Base-by-base conservation (phyloP, 2,113 vertebrate genomes). In the Hydropotes inermis region DNA sequence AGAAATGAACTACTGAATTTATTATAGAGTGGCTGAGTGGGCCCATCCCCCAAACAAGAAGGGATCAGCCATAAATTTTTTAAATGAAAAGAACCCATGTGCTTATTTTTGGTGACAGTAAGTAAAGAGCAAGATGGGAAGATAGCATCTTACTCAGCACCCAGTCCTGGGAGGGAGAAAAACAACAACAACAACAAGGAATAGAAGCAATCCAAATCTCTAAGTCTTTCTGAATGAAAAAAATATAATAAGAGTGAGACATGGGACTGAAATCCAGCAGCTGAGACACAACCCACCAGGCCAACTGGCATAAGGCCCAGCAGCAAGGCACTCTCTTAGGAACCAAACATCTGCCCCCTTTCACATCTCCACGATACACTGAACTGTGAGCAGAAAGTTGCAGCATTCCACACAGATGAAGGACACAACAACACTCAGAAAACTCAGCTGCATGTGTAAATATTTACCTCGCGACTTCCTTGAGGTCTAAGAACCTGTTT, bases 391-490 rank as follows among this genome's bases (percentile, higher is more conserved):
- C 91, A 52, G 90, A 88, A 47, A 21, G 47, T 79, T 27, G 39
- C 67, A 89, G 61, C 79, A 74, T 76, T 64, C 50, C 27, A 6
- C 50, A 92, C 86, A 86, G 60, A 94, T 87, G 60, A 94, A 67
- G 76, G 54, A 54, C 76, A 61, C 27, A 70, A 19, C 39, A 55
- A 54, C 64, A 87, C 60, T 95, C 78, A 83, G 54, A 93, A 92
- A 98, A 84, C 10, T 54, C 94, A 86, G 45, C 14, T 57, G 45
- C 30, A 67, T 9, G 16, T 39, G 4, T 93, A 96, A 98, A 93
- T 96, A 91, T 84, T 97, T 96, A 96, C 86, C 76, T 54, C 54
- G 15, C 15, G 55, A 50, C 52, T 96, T 96, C 93, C 93, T 93
- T 60, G n/a, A 67, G 14, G 28, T 87, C 81, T 67, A 67, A 12